Evolutionary conservation across 2,888 invertebrate species (phyloP), one percentile per base, ranked within the genome.

Genomic region (Drosophila siamana): DNA sequence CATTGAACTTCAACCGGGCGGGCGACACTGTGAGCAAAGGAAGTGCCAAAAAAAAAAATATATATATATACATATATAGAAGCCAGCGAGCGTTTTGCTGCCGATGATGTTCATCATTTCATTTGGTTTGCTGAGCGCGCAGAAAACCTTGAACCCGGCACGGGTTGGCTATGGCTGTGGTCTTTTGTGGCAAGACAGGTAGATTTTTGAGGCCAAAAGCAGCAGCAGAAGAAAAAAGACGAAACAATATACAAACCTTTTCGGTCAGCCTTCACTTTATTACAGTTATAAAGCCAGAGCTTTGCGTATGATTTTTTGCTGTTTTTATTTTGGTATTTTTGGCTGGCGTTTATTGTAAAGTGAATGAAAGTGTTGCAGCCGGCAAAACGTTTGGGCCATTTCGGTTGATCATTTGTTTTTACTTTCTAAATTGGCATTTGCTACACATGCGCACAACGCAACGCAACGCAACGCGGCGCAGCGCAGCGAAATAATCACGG

Each of bases 391-490:
- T 68, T 74, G 63, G 48, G 65, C 82, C 65, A 81, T 80, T 80
- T 72, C 56, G 76, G 51, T 65, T 60, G 75, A 87, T 87, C 86
- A 88, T 88, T 80, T 86, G 88, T 69, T 86, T 86, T 86, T 86
- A 88, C 85, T 86, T 86, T 86, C 85, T 88, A 88, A 86, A 86
- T 88, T 86, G 86, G 86, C 78, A 88, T 86, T 76, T 86, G 82
- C 82, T 81, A 84, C 71, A 82, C 78, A 86, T 78, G 78, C 66
- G 73, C 33, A n/a, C 11, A n/a, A 28, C 19, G 28, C 33, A n/a
- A 26, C 26, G n/a, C n/a, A n/a, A n/a, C n/a, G n/a, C n/a, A n/a
- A n/a, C n/a, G n/a, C n/a, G n/a, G n/a, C 19, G 28, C 33, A n/a
- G 6, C 26, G n/a, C 74, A 46, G 64, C 56, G 47, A 67, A 74